Conservation (phyloP, 2,113 vertebrate genomes). For the Cephalophus harveyi region DNA sequence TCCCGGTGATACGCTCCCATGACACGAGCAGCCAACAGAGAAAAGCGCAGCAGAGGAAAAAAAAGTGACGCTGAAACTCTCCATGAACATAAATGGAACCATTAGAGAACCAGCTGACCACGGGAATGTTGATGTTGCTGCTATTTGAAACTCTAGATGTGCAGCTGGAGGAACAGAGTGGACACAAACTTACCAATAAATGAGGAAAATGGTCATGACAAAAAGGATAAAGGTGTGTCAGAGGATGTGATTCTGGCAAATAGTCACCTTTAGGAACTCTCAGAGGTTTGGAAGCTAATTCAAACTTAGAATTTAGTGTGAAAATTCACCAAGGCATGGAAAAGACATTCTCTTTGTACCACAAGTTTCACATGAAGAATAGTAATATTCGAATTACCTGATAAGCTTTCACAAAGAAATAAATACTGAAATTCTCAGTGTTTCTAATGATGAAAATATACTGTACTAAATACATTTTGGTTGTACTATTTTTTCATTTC, state of each 20-base stretch:
- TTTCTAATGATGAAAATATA: not conserved
- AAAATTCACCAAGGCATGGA: not conserved
- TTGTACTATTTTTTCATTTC: not conserved
- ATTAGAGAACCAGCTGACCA: accelerated
- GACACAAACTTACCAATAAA: not conserved
- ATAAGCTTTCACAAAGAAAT: not conserved
- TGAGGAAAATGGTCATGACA: not conserved
- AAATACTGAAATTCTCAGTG: not conserved
- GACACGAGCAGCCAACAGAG: not conserved
- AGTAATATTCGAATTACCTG: accelerated
- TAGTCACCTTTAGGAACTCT: not conserved
- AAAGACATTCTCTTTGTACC: not conserved
- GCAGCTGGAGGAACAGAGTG: not conserved
- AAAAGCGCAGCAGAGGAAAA: not conserved
- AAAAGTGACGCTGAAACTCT: not conserved
- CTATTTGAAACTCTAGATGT: accelerated
- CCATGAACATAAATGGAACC: accelerated
- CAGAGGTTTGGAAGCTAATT: not conserved
- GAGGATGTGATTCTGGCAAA: not conserved
- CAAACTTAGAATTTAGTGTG: not conserved
- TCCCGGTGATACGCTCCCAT: accelerated
- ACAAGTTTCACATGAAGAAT: not conserved
- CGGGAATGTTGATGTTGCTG: accelerated
- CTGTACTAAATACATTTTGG: not conserved
- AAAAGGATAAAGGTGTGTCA: not conserved